phyloP scores from a whole-genome alignment of 2,113 vertebrate genomes.

The Plotosus lineatus region DNA sequence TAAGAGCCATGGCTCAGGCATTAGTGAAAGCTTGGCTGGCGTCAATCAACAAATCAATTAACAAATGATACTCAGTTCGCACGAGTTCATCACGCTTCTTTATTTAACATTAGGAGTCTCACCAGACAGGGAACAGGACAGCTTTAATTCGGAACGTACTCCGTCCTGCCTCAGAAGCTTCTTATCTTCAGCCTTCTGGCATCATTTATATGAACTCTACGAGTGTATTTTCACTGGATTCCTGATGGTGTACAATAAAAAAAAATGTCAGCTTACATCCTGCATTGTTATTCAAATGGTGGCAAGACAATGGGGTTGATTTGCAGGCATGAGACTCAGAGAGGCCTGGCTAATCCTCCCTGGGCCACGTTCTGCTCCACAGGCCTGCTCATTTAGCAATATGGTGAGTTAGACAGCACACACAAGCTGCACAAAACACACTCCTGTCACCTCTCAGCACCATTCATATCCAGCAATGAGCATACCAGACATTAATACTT shows the following conservation, averaged over 20 bases:
- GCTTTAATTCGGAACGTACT: constrained; percentile 25
- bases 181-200: constrained; percentile 47
- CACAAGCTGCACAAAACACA: constrained; percentile 19
- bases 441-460: constrained; percentile 41
- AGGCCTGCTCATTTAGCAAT: constrained; percentile 50
- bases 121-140: constrained; percentile 2
- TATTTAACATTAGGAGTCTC: constrained; percentile 34
- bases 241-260: constrained; percentile 53
- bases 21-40: constrained; percentile 47
- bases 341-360: constrained; percentile 56
- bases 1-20: constrained; percentile 65
- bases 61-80: constrained; percentile 49
- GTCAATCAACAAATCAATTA: constrained; percentile 58
- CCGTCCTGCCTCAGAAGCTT: constrained; percentile 43
- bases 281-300: constrained; percentile 62
- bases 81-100: constrained; percentile 45
- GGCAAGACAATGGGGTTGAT: constrained; percentile 57
- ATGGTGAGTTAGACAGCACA: constrained; percentile 69
- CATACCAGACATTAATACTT: constrained; percentile 36
- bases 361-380: constrained; percentile 51
- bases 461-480: constrained; percentile 29
- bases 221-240: constrained; percentile 53
- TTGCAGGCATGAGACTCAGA: constrained; percentile 50
- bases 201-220: constrained; percentile 45
- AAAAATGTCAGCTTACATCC: constrained; percentile 54